Percentiles rank a stretch among this genome's conserved stretches.
These are phyloP conservation scores for Xiphophorus couchianus DNA, from an alignment of 2,113 vertebrate species.

Conservation along the genomic window DNA sequence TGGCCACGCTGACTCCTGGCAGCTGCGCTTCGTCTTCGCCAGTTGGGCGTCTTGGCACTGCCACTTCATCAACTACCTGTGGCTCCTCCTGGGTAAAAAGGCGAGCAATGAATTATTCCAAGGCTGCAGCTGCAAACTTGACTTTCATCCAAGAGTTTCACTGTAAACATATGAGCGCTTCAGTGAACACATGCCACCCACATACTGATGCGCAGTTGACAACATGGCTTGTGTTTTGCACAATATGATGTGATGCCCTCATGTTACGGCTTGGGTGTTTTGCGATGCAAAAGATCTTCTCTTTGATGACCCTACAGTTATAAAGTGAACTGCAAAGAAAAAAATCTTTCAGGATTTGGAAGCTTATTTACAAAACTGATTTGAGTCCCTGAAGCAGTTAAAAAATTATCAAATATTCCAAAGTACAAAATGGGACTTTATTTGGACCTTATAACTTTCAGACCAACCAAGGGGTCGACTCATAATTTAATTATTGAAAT, in stretches of 20 bases:
- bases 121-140: slow-evolving; percentile 85
- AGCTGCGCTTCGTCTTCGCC: slow-evolving; percentile 86
- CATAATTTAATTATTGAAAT: slow-evolving; percentile 21
- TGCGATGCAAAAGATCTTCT: slow-evolving; percentile 39
- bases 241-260: slow-evolving; percentile 18
- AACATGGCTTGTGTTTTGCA: slow-evolving; percentile 26
- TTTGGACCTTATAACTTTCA: neutral
- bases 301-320: neutral
- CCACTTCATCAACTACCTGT: slow-evolving; percentile 90
- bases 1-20: slow-evolving; percentile 84
- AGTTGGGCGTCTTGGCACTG: slow-evolving; percentile 87
- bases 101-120: slow-evolving; percentile 81
- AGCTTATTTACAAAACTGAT: slow-evolving; percentile 5
- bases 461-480: neutral
- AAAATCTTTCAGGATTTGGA: neutral
- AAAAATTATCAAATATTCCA: neutral
- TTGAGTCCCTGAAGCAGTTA: neutral
- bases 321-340: neutral
- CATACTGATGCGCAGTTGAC: slow-evolving; percentile 48
- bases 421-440: slow-evolving; percentile 4
- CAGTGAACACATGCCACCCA: slow-evolving; percentile 68
- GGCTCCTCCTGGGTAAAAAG: slow-evolving; percentile 82
- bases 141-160: slow-evolving; percentile 81
- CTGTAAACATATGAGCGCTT: slow-evolving; percentile 73
- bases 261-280: slow-evolving; percentile 32